Conservation (phyloP, 2,797 vertebrate genomes). For the Melanotaenia trifasciata region DNA sequence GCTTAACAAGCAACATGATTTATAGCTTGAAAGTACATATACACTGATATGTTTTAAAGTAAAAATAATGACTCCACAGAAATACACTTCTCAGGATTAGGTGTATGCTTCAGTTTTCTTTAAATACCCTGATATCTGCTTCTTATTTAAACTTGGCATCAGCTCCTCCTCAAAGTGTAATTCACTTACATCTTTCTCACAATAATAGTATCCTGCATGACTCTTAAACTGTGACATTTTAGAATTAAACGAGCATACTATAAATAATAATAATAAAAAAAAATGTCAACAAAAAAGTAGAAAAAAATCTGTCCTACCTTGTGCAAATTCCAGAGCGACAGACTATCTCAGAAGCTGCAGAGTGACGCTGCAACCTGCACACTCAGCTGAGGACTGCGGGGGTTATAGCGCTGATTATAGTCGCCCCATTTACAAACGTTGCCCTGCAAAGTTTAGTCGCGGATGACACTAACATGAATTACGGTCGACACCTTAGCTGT, state of each 20-base stretch:
- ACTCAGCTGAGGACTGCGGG: constrained; percentile 21
- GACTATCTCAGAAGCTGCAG: constrained; percentile 1
- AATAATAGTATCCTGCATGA: too few species aligned
- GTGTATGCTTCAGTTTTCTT: background rate
- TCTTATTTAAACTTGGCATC: background rate
- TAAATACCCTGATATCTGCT: background rate
- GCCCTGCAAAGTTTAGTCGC: background rate
- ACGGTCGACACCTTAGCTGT: constrained; percentile 33
- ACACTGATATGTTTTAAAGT: background rate
- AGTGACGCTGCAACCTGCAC: constrained; percentile 26
- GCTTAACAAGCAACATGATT: background rate
- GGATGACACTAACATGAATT: background rate
- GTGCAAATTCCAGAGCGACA: constrained; percentile 5
- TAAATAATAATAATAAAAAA: background rate
- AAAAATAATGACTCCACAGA: background rate
- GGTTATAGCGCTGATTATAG: background rate
- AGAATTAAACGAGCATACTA: background rate
- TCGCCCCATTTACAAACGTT: background rate
- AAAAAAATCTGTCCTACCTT: constrained; percentile 42
- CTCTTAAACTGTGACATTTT: background rate
- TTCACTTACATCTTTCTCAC: background rate
- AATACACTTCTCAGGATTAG: background rate
- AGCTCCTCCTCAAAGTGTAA: background rate
- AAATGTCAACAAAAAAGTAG: background rate
- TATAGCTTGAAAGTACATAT: background rate